phyloP scores from a whole-genome alignment of 2,888 invertebrate genomes.

The Gymnosoma rotundatum region DNA sequence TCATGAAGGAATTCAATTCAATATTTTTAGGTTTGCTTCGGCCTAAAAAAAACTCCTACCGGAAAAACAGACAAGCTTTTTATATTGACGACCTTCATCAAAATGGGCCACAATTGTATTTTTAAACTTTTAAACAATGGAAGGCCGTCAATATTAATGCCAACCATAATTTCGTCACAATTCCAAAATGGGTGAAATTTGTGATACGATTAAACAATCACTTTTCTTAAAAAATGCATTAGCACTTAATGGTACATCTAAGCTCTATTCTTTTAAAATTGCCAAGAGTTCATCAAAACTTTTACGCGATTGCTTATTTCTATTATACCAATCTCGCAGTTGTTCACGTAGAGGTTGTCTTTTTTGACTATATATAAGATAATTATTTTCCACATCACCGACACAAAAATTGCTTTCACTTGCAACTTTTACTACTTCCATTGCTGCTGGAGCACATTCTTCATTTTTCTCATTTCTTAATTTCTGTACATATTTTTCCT shows the following conservation, averaged over 20 bases:
- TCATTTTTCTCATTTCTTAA: background rate
- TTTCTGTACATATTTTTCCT: constrained; percentile 4
- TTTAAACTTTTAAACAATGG: constrained; percentile 27
- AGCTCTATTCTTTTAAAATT: constrained; percentile 34
- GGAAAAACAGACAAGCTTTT: constrained; percentile 22
- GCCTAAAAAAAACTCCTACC: constrained; percentile 26
- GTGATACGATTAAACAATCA: constrained; percentile 16
- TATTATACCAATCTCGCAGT: constrained; percentile 32
- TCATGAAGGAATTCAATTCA: background rate
- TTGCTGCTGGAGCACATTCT: constrained; percentile 23
- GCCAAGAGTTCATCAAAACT: constrained; percentile 34
- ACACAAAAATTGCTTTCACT: background rate
- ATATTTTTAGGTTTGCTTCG: constrained; percentile 23
- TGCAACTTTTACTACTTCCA: constrained; percentile 12
- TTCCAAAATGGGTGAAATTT: constrained; percentile 36
- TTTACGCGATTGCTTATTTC: constrained; percentile 31
- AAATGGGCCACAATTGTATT: constrained; percentile 28
- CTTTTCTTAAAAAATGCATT: constrained; percentile 34
- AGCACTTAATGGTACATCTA: constrained; percentile 46
- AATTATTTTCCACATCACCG: constrained; percentile 7
- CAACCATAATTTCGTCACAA: constrained; percentile 43
- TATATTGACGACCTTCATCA: constrained; percentile 38
- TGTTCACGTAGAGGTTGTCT: constrained; percentile 29
- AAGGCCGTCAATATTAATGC: constrained; percentile 44
- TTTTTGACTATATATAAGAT: constrained; percentile 3